Percentiles rank a stretch among this genome's conserved stretches.
These are phyloP conservation scores for Drosophila bocqueti DNA, from an alignment of 1,140 invertebrate genomes.

Conservation along the genomic window DNA sequence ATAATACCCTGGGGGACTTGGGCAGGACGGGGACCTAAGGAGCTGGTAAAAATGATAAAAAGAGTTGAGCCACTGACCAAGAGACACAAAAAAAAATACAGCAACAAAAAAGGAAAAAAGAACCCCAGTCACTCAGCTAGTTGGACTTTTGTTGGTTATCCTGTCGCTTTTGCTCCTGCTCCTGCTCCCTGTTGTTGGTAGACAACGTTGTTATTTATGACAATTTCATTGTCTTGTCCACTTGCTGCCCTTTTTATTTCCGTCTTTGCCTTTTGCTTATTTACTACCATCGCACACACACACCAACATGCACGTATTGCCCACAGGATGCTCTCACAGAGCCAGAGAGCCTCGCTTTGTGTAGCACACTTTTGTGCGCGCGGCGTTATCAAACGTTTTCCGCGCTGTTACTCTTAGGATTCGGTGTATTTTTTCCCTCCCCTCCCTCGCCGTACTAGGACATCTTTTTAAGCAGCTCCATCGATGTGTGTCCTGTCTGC, in stretches of 20 bases:
- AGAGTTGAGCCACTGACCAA: conserved; percentile 78
- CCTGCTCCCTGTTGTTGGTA: conserved; percentile 54
- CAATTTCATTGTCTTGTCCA: conserved; percentile 82
- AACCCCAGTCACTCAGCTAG: conserved; percentile 63
- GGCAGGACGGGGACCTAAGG: conserved; percentile 6
- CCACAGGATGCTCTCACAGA: conserved; percentile 26
- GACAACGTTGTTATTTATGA: conserved; percentile 79
- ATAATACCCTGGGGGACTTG: conserved; percentile 59
- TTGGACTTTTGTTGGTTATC: conserved; percentile 52
- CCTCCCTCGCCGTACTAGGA: conserved; percentile 23
- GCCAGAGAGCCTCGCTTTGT: conserved; percentile 59
- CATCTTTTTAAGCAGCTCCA: conserved; percentile 68
- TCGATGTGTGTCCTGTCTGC: conserved; percentile 30
- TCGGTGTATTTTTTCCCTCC: conserved; percentile 26
- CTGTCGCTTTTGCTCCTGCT: conserved; percentile 20
- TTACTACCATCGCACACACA: conserved; percentile 44
- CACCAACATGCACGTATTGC: conserved; percentile 2
- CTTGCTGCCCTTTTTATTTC: conserved; percentile 77
- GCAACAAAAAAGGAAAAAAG: conserved; percentile 9
- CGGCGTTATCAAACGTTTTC: conserved; percentile 78
- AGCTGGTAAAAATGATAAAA: conserved; percentile 71
- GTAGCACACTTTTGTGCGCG: conserved; percentile 74
- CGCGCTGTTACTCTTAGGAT: conserved; percentile 73
- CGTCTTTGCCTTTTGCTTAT: conserved; percentile 75
- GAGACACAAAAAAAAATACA: conserved; percentile 42